Evolutionary conservation across 2,797 vertebrate species (phyloP).

Genomic region (Notamacropus eugenii): DNA sequence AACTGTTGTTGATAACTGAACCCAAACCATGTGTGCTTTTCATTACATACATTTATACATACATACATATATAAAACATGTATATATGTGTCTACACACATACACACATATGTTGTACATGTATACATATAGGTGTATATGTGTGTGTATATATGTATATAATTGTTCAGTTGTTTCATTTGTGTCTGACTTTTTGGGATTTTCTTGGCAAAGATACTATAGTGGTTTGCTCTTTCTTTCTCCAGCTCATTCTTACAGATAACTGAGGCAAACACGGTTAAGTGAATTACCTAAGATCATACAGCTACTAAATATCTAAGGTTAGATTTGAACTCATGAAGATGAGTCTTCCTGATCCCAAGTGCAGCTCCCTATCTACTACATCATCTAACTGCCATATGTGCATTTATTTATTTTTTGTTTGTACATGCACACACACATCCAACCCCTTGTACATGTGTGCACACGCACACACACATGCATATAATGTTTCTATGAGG

Average conservation of each 20-base stretch:
- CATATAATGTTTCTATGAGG: background rate
- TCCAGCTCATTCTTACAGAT: background rate
- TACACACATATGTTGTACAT: too few relatives aligned
- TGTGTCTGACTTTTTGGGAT: background rate
- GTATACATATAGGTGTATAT: background rate
- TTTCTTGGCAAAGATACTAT: background rate
- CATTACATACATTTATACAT: background rate
- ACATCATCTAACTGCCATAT: background rate
- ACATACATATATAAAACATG: background rate
- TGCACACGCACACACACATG: too few relatives aligned
- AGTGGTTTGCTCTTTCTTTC: background rate
- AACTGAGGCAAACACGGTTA: background rate
- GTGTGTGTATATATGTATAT: background rate
- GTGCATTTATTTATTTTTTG: background rate
- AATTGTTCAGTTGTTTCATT: background rate
- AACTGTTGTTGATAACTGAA: background rate
- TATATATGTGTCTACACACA: background rate
- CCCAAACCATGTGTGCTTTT: background rate
- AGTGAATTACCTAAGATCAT: background rate
- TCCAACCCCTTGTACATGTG: too few relatives aligned
- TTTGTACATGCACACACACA: background rate
- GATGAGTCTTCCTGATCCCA: background rate
- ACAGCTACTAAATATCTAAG: background rate
- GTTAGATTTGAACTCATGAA: background rate
- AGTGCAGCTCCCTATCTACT: background rate